These are phyloP conservation scores for Misgurnus anguillicaudatus DNA, from an alignment of 2,113 vertebrate species.

Conservation along the genomic window DNA sequence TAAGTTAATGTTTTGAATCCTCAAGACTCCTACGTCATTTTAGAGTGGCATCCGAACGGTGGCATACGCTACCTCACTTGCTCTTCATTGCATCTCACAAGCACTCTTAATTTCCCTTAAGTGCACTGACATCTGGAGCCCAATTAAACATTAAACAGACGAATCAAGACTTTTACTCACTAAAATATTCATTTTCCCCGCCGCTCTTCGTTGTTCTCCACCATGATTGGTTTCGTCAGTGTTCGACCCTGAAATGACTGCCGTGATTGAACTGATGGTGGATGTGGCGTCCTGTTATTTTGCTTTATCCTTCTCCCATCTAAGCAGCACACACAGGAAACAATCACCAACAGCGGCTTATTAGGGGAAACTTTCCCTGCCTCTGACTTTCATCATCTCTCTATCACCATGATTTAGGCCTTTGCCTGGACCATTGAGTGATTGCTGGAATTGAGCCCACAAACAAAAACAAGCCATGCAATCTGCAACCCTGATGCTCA, in stretches of 20 bases:
- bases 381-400: conserved; percentile 26
- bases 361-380: conserved; percentile 5
- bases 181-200: conserved; percentile 31
- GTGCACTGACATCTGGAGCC: conserved; percentile 38
- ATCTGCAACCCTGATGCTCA: conserved; percentile 8
- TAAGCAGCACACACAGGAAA: conserved; percentile 6
- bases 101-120: conserved; percentile 45
- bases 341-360: conserved; percentile 1
- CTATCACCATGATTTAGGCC: conserved; percentile 32
- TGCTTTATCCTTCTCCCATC: neutral
- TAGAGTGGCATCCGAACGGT: neutral
- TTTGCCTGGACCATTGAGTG: conserved; percentile 41
- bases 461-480: conserved; percentile 22
- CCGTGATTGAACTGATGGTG: conserved; percentile 2
- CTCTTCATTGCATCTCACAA: neutral
- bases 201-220: neutral
- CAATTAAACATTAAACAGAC: conserved; percentile 45
- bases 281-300: conserved; percentile 29
- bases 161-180: neutral
- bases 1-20: conserved; percentile 20
- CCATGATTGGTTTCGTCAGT: neutral
- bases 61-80: neutral
- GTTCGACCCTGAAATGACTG: conserved; percentile 22
- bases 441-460: conserved; percentile 37
- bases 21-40: neutral